Base-by-base conservation (phyloP, 2,888 invertebrate species). In the Agriopis marginaria region DNA sequence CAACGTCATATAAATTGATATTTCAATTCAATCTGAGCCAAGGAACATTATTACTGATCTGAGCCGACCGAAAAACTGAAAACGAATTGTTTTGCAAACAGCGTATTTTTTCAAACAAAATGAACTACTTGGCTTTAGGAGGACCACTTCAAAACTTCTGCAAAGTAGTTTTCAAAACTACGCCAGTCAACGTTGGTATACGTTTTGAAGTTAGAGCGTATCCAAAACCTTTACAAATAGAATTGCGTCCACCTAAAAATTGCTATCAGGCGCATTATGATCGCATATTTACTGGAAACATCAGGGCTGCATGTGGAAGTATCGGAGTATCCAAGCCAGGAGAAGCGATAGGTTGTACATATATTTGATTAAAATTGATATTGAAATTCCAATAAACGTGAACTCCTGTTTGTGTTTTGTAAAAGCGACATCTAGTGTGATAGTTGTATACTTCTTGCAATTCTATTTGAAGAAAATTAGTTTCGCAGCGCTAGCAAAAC, bases 61-160 rank as follows among this genome's bases (percentile, higher is more conserved):
- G 32, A 32, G 32, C 2, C 32, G 32, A 32, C 32, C 49, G 6
- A 14, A 50, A 6, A 32, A 32, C 9, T 11, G 4, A 54, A 39
- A 39, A 0, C 12, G 8, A 39, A n/a, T 12, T 39, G 3, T n/a
- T 39, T 54, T 8, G 17, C n/a, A 8, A 42, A 42, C n/a, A 42
- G 11, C 10, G 5, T 45, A 4, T 45, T 23, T 12, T 45, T 7
- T 58, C 23, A 9, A 7, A n/a, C 54, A 53, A 81, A 67, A 90
- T 93, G 92, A 92, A 91, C 80, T 80, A 86, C 72, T 75, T 91
- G 45, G 85, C 89, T 17, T 82, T 80, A 70, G 92, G 89, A 53
- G 91, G 91, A 17, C 63, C 74, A 66, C 73, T 91, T 11, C 78
- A 82, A 8, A 83, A 80, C 32, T 82, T 80, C 12, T 89, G 86